phyloP scores from a whole-genome alignment of 2,797 vertebrate species.

The Epinephelus malabaricus region DNA sequence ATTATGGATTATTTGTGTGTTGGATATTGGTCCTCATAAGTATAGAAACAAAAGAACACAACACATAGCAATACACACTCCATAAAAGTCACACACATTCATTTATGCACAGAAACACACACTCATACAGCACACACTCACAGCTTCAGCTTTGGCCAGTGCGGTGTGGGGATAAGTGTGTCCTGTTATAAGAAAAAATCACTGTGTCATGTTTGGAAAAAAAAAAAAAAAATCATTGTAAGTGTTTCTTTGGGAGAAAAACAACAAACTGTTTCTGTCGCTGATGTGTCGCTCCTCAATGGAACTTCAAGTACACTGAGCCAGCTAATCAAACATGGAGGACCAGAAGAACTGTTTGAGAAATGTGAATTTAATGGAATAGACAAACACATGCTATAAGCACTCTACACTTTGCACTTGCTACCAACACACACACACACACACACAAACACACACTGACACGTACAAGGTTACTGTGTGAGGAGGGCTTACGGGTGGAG shows the following conservation, averaged over 20 bases:
- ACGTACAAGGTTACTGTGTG: constrained; percentile 71
- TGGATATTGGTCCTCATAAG: constrained; percentile 54
- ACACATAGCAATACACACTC: constrained; percentile 8
- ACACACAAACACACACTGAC: constrained; percentile 34
- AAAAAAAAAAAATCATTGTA: constrained; percentile 35
- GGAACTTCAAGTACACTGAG: constrained; percentile 68
- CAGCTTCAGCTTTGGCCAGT: constrained; percentile 49
- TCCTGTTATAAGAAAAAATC: constrained; percentile 62
- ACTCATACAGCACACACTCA: constrained; percentile 28
- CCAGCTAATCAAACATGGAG: constrained; percentile 70
- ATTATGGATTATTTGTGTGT: background rate
- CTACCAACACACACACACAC: constrained; percentile 55
- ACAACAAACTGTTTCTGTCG: constrained; percentile 57
- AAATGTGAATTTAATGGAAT: constrained; percentile 65
- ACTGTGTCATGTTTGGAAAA: constrained; percentile 71
- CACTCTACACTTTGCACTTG: constrained; percentile 68
- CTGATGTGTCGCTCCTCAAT: constrained; percentile 54
- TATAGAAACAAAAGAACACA: constrained; percentile 45
- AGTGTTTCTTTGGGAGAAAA: constrained; percentile 62
- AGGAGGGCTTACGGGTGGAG: constrained; percentile 73
- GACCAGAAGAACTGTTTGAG: constrained; percentile 61
- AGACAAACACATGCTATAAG: constrained; percentile 62
- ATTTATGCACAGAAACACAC: constrained; percentile 33
- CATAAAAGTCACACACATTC: constrained; percentile 11
- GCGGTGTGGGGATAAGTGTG: constrained; percentile 39